These are phyloP conservation scores for Vespertilio murinus DNA, from an alignment of 2,797 vertebrate genomes.

Conservation along the genomic window DNA sequence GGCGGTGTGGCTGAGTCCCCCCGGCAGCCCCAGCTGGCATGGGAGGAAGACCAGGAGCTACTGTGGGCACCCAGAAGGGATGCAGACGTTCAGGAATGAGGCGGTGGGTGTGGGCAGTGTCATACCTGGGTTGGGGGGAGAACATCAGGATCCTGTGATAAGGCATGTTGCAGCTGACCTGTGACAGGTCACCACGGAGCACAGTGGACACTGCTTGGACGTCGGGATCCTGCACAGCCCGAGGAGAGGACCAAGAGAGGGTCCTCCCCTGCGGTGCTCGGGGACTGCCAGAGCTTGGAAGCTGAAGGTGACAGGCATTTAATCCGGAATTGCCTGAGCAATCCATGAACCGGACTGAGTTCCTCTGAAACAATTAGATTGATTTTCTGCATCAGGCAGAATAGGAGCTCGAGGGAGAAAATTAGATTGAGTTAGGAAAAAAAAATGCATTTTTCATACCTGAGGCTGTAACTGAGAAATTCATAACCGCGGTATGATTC, in stretches of 20 bases:
- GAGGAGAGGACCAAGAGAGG: background rate
- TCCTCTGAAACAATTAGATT: conserved; percentile 67
- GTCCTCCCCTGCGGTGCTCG: background rate
- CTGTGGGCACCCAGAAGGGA: background rate
- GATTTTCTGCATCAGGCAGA: conserved; percentile 64
- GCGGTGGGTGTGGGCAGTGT: background rate
- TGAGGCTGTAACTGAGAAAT: conserved; percentile 61
- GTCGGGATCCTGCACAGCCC: background rate
- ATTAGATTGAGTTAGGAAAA: conserved; percentile 62
- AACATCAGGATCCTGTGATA: too few relatives aligned
- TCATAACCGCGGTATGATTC: conserved; percentile 47
- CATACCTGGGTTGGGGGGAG: background rate
- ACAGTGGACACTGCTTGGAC: background rate
- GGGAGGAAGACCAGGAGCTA: background rate
- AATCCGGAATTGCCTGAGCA: conserved; percentile 54
- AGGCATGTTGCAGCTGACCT: background rate
- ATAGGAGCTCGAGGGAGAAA: conserved; percentile 66
- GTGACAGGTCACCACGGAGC: background rate
- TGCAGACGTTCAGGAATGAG: background rate
- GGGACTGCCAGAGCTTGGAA: background rate
- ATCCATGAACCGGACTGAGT: conserved; percentile 26
- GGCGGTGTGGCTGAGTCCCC: background rate
- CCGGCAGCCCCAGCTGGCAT: background rate
- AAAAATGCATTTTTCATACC: conserved; percentile 69
- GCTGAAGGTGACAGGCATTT: conserved; percentile 28